Evolutionary conservation across 1,140 invertebrate species (phyloP), one percentile per base, ranked within the genome.

Genomic region (Pseudachorutes palmiensis): DNA sequence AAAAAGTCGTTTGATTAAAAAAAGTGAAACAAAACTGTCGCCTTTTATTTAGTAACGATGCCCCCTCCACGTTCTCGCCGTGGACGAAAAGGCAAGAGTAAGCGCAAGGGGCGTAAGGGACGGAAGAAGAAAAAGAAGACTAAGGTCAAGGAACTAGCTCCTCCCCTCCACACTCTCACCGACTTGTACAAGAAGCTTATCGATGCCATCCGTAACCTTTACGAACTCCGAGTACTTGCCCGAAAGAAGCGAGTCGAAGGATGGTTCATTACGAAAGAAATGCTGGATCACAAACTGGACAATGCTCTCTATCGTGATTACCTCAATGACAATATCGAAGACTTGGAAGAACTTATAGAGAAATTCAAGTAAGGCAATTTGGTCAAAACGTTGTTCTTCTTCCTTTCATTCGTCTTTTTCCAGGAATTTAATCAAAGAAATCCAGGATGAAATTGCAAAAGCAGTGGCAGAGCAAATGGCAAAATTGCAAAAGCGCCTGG

Each of bases 221-320:
- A 58, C 14, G 51, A 62, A n/a, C 57, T 65, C 26, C 30, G 65
- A 22, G 28, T 66, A 9, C 30, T 36, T 14, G 32, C 64, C 12
- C 36, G 70, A 49, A 63, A 67, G 24, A 72, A 72, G 49, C 59
- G 70, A 9, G 12, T 72, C 2, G 70, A 72, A 58, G 67, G 45
- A 2, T 72, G 67, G 67, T 69, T 72, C 62, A 59, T 69, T 30
- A 64, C 64, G 16, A 45, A 63, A 31, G 67, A 72, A 55, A 66
- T 69, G 55, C 14, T 33, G 1, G 45, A 59, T 32, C 16, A 65
- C 1, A 58, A 67, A 29, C 45, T 51, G 22, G 67, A 72, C 55
- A 69, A 72, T 31, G 31, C 14, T 1, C 33, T 68, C n/a, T 72
- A 69, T 36, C 36, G 57, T 3, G 64, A 72, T n/a, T 64, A 66